Evolutionary conservation across 2,888 invertebrate genomes (phyloP), one percentile per base, ranked within the genome.

Genomic region (Caenorhabditis sp.): DNA sequence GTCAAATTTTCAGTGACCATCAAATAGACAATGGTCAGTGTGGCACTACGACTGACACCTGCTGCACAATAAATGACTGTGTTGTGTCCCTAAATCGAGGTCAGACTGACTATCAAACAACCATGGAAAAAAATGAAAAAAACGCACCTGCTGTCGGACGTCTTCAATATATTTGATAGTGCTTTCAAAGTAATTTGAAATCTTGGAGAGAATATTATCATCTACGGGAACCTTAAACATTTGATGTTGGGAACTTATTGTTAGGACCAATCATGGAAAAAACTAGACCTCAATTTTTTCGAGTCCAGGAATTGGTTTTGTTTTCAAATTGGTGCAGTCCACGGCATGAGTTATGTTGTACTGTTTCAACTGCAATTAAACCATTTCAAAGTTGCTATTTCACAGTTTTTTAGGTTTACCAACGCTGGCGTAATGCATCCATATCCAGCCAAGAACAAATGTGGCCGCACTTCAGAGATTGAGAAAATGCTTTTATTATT

Each of bases 331-430:
- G 11, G 90, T 90, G 47, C 86, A 85, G 71, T 90, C 89, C 8
- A 90, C 89, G 13, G 85, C 88, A 60, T 90, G 88, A 1, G 89
- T 90, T 58, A 90, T 90, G 18, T 88, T 88, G 37, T 80, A 69
- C 70, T 85, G 82, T 64, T 85, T 80, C 20, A 88, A 37, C 87
- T 88, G 53, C 13, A 79, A 79, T 22, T 6, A 13, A 13, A 40
- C n/a, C n/a, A n/a, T n/a, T n/a, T n/a, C n/a, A 40, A 40, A 40
- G 40, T 40, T 40, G n/a, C n/a, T n/a, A n/a, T n/a, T n/a, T n/a
- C n/a, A n/a, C n/a, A n/a, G n/a, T n/a, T n/a, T n/a, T n/a, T n/a
- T n/a, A n/a, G n/a, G 8, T 1, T 20, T 18, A 86, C 85, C 76
- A 82, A 69, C 1, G 80, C 62, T 22, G 84, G 80, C 8, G 86